phyloP scores from a whole-genome alignment of 2,888 invertebrate genomes.

The Amiota minor region DNA sequence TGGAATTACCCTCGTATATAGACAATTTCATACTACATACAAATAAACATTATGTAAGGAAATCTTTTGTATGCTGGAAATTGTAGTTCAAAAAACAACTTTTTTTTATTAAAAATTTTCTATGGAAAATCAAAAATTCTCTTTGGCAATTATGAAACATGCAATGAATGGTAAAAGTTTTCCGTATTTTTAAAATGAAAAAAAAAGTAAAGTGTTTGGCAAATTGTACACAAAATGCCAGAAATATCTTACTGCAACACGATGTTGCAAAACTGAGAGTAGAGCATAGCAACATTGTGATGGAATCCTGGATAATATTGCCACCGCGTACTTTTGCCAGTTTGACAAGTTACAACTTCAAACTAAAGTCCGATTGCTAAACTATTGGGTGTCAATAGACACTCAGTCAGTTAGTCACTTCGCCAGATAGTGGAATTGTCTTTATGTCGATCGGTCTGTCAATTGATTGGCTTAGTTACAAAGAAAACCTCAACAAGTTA shows the following conservation, averaged over 20 bases:
- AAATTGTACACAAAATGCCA: background rate
- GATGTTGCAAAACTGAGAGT: background rate
- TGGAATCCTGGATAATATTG: background rate
- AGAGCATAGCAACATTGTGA: background rate
- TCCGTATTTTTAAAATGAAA: no score
- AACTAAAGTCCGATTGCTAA: constrained; percentile 18
- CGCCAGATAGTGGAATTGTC: background rate
- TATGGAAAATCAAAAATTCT: constrained; percentile 25
- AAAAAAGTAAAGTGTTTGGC: background rate
- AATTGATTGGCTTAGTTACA: background rate
- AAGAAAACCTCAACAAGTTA: background rate
- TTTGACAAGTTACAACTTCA: constrained; percentile 4
- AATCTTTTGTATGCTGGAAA: background rate
- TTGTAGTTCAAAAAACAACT: background rate
- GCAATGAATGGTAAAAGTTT: no score
- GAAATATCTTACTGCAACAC: background rate
- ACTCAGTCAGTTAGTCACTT: constrained; percentile 4
- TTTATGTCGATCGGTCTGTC: background rate
- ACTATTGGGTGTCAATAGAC: background rate
- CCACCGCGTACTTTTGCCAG: background rate
- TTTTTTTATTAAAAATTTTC: constrained; percentile 7
- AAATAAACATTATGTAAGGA: constrained; percentile 4
- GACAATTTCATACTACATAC: background rate
- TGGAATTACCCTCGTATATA: no score
- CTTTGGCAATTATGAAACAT: background rate